Percentiles rank a stretch among this genome's conserved stretches.
Evolutionary conservation across 2,797 vertebrate genomes (phyloP).

Genomic region (Syngnathus acus): DNA sequence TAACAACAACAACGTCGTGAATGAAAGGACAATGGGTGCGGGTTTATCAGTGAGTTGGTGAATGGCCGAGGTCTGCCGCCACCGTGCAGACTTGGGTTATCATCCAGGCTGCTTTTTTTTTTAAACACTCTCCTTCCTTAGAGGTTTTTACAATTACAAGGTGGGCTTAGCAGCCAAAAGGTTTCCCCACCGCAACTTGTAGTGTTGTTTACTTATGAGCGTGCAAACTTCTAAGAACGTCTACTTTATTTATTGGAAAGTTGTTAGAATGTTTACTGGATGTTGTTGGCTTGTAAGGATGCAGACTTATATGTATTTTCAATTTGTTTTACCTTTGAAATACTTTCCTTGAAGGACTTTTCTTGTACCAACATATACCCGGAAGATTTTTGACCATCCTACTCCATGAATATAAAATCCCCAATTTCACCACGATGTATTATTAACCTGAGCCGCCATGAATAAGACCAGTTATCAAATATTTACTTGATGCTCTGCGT

Average conservation of each 20-base stretch:
- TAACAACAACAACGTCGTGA: constrained; percentile 41
- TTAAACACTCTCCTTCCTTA: not conserved
- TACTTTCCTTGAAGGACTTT: no score
- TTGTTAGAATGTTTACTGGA: not conserved
- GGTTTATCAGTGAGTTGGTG: constrained; percentile 29
- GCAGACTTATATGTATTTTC: not conserved
- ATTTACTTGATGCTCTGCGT: no score
- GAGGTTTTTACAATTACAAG: not conserved
- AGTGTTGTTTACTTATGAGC: not conserved
- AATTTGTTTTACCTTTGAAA: not conserved
- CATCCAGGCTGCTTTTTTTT: constrained; percentile 2
- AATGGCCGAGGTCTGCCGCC: constrained; percentile 13
- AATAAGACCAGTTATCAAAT: no score
- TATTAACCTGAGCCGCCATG: no score
- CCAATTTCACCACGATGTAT: no score
- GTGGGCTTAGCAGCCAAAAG: not conserved
- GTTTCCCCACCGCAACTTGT: not conserved
- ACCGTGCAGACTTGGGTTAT: not conserved
- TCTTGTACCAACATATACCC: no score
- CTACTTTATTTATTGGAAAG: not conserved
- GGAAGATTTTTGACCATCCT: no score
- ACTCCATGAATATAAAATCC: no score
- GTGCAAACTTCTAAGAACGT: not conserved
- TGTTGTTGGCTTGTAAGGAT: not conserved
- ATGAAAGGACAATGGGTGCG: constrained; percentile 36